phyloP scores from a whole-genome alignment of 2,888 invertebrate genomes.

The Catocala nupta region DNA sequence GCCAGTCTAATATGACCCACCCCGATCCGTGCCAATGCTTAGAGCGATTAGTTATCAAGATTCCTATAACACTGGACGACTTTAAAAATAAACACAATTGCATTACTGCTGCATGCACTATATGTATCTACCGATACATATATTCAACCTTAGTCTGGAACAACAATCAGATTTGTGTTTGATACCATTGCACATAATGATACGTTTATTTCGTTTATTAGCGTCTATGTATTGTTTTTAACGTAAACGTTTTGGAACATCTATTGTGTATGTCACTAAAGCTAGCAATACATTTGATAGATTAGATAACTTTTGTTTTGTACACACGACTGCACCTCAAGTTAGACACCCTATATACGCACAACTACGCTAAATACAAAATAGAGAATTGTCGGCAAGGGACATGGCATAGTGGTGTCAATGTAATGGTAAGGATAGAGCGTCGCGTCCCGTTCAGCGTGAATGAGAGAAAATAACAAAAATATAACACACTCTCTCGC shows the following conservation, averaged over 20 bases:
- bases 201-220: slow-evolving; percentile 47
- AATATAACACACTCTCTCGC: too few relatives aligned
- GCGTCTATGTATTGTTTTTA: slow-evolving; percentile 34
- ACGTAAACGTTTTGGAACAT: slow-evolving; percentile 6
- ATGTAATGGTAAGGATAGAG: too few relatives aligned
- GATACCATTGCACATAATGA: slow-evolving; percentile 39
- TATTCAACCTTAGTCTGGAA: slow-evolving; percentile 53
- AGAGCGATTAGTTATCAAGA: slow-evolving; percentile 48
- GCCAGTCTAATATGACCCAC: slow-evolving; percentile 73
- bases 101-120: slow-evolving; percentile 67
- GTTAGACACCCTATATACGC: too few relatives aligned
- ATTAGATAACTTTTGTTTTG: slow-evolving; percentile 20
- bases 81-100: slow-evolving; percentile 82
- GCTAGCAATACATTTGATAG: not conserved
- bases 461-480: too few relatives aligned
- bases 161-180: slow-evolving; percentile 66
- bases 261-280: not conserved
- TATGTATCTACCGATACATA: slow-evolving; percentile 37
- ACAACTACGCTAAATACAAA: too few relatives aligned
- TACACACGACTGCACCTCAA: too few relatives aligned
- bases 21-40: slow-evolving; percentile 53
- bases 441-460: too few relatives aligned
- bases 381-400: too few relatives aligned
- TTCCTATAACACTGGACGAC: slow-evolving; percentile 63
- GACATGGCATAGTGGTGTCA: too few relatives aligned